Base-by-base conservation (phyloP, 1,140 invertebrate genomes). In the Cataglyphis hispanica region DNA sequence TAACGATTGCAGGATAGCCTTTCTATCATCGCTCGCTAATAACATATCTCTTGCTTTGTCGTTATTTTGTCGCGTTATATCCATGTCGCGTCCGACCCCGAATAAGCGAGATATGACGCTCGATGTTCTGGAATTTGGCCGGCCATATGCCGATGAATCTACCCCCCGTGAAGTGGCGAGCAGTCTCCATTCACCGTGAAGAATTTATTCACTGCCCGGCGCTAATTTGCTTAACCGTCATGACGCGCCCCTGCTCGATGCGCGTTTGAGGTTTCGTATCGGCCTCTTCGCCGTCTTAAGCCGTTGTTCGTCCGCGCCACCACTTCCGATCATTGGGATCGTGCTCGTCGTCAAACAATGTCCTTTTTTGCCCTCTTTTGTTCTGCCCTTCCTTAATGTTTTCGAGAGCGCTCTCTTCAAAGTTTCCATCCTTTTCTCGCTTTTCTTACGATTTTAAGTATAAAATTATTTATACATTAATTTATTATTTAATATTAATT, bases 211-310 rank as follows among this genome's bases (percentile, higher is more conserved):
- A 90, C 85, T 81, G 67, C 86, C 46, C 72, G 27, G 90, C 86
- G 90, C 89, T 92, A 94, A 93, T 94, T 93, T 91, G 89, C 86
- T 86, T 91, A 94, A 94, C 92, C 88, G 84, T 91, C 88, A 88
- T 91, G 86, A 92, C 90, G 86, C 37, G 61, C 19, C 61, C 27
- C 60, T 50, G 27, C 27, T 72, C 61, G 76, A 40, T n/a, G 74
- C 61, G 87, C 37, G 50, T 72, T 84, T 81, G 53, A 69, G 25
- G 61, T 60, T 34, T 53, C 11, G 40, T 10, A 11, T 46, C 53
- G 11, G 27, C 19, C 50, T 64, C 37, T 60, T 31, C 37, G 19
- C 40, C 56, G 58, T 86, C 63, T 86, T 74, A 25, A 22, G 7
- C 56, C 58, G 70, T 66, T 86, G 31, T 78, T 69, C 11, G 4